Evolutionary conservation across 2,113 vertebrate genomes (phyloP).

Genomic region (Oncorhynchus nerka): DNA sequence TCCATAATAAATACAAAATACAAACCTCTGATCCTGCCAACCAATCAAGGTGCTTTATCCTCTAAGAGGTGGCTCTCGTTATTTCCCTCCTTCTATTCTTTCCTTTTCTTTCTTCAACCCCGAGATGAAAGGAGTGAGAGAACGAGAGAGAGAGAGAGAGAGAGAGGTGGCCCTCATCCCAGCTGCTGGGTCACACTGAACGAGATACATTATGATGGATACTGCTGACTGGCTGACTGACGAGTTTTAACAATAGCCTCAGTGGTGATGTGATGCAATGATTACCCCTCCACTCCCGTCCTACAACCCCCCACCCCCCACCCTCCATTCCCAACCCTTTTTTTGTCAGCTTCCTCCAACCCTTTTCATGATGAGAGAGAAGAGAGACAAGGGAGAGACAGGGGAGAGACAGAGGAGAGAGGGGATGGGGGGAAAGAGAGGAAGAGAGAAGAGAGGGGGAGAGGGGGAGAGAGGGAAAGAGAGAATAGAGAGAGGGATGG

Average conservation of each 20-base stretch:
- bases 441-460: no score
- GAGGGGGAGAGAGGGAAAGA: no score
- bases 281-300: slow-evolving; percentile 53
- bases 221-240: slow-evolving; percentile 74
- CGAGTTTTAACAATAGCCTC: slow-evolving; percentile 1
- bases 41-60: slow-evolving; percentile 10
- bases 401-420: not conserved
- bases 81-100: not conserved
- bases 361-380: no score
- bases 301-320: not conserved
- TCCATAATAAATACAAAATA: no score
- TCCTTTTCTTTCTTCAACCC: not conserved
- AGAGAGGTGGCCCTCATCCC: slow-evolving; percentile 78
- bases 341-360: no score
- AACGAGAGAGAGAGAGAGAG: slow-evolving; percentile 19
- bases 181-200: slow-evolving; percentile 83
- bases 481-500: not conserved
- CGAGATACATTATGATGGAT: slow-evolving; percentile 68
- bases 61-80: not conserved
- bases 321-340: slow-evolving; percentile 48
- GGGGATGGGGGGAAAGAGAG: not conserved
- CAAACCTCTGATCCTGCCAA: not conserved
- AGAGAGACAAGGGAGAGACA: not conserved
- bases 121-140: slow-evolving; percentile 41
- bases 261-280: slow-evolving; percentile 73